phyloP scores from a whole-genome alignment of 2,113 vertebrate species.

The Cranoglanis bouderius region DNA sequence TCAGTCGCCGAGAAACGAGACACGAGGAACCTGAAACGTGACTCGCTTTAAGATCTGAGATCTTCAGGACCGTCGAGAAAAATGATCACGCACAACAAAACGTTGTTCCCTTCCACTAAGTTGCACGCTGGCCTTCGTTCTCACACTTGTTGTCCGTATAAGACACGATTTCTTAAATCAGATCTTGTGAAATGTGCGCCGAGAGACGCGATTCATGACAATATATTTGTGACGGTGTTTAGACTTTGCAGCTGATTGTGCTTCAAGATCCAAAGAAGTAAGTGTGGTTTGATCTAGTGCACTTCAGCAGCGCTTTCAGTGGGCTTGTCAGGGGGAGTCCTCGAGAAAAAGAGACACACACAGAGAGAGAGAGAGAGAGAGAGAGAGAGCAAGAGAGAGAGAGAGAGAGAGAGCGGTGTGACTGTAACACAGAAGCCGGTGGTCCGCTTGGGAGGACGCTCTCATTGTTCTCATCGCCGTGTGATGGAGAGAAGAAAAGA shows the following conservation, averaged over 20 bases:
- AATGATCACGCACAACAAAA: too few relatives aligned
- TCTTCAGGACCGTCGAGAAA: too few relatives aligned
- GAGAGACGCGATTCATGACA: not conserved
- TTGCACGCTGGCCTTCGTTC: not conserved
- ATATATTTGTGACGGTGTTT: not conserved
- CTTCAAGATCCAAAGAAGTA: not conserved
- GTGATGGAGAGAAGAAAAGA: constrained; percentile 86
- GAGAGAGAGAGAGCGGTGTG: constrained; percentile 37
- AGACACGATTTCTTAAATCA: not conserved
- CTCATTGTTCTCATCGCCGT: constrained; percentile 67
- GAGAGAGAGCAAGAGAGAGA: constrained; percentile 35
- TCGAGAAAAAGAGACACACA: not conserved
- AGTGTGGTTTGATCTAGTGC: constrained; percentile 54
- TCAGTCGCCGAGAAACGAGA: too few relatives aligned
- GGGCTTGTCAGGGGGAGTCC: constrained; percentile 23
- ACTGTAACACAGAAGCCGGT: constrained; percentile 71
- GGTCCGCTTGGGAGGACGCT: constrained; percentile 48
- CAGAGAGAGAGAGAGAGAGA: constrained; percentile 3
- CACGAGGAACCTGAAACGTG: too few relatives aligned
- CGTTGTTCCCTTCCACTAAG: too few relatives aligned
- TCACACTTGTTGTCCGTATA: not conserved
- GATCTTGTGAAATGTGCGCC: too few relatives aligned
- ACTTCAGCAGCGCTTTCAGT: constrained; percentile 30
- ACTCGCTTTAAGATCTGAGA: too few relatives aligned
- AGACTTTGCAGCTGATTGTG: not conserved